Evolutionary conservation across 1,140 invertebrate species (phyloP), one percentile per base, ranked within the genome.

Genomic region (Drosophila sturtevanti): DNA sequence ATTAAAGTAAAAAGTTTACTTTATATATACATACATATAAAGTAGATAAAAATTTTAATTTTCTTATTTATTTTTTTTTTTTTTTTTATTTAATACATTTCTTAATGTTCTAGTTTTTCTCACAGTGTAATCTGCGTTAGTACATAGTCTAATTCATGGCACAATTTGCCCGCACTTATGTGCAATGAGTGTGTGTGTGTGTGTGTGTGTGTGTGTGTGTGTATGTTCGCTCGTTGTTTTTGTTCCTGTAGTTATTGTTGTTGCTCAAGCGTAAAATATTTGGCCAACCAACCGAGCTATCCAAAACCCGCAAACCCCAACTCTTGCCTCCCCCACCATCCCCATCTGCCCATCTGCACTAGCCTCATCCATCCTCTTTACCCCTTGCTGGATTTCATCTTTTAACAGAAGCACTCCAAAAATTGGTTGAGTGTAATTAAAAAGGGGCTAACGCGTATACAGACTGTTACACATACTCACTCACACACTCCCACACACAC

Each of bases 251-350:
- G 62, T 44, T 69, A 54, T 37, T 59, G 60, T 24, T 54, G 54
- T 24, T 62, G 73, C 73, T 81, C 66, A 65, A 82, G 79, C 74
- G 63, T 68, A 70, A 74, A 74, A 82, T 82, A 78, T 78, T 81
- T 74, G 69, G 66, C 54, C 79, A 77, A 52, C 48, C 64, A 51
- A 63, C 61, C 73, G 63, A 67, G 48, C 54, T 72, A 27, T 34
- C 60, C n/a, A 24, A 16, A 6, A 24, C 2, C 34, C 16, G 11
- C 3, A 24, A 5, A 48, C 27, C 38, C 44, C 16, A 14, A 11
- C 2, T 22, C 60, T 27, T 34, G 55, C 48, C 51, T 27, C 7
- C 18, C n/a, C 22, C 10, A 6, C 52, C 31, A 9, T 3, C 24
- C 14, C 14, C 27, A 9, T 0, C 21, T 24, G 31, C 1, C n/a